Conservation (phyloP, 2,888 invertebrate species). For the Stenodema calcarata region DNA sequence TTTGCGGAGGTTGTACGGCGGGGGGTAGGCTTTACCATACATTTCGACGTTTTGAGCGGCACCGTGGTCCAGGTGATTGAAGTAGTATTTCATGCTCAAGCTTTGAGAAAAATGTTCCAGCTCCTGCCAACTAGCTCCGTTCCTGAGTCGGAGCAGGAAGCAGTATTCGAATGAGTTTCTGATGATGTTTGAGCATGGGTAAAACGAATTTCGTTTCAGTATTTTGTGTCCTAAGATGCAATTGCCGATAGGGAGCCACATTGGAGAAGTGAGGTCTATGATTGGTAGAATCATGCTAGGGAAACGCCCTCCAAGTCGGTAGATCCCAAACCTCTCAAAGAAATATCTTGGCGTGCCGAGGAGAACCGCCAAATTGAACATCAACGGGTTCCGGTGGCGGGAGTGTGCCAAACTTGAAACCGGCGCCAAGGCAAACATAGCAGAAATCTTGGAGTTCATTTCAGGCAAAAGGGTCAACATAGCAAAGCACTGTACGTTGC, state of each 20-base stretch:
- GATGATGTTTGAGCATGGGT: background rate
- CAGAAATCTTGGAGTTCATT: slow-evolving; percentile 71
- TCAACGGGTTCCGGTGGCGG: background rate
- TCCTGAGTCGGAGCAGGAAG: slow-evolving; percentile 7
- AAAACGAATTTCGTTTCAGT: background rate
- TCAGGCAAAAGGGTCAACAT: slow-evolving; percentile 73
- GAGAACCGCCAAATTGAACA: background rate
- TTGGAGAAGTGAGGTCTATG: background rate
- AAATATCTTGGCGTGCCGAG: background rate
- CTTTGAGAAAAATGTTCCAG: slow-evolving; percentile 47
- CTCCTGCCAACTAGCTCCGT: slow-evolving; percentile 26
- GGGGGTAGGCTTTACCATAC: slow-evolving; percentile 66
- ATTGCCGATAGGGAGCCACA: background rate
- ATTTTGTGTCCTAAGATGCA: background rate
- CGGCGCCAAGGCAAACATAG: slow-evolving; percentile 67
- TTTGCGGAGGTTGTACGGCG: slow-evolving; percentile 67
- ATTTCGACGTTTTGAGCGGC: slow-evolving; percentile 63
- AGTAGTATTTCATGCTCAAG: slow-evolving; percentile 59
- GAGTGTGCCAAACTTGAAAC: slow-evolving; percentile 71
- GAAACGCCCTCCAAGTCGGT: background rate
- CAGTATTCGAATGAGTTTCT: slow-evolving; percentile 27
- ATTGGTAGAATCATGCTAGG: background rate
- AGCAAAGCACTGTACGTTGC: slow-evolving; percentile 78
- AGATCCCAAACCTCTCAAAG: background rate
- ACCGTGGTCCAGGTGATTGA: slow-evolving; percentile 68